Evolutionary conservation across 2,888 invertebrate genomes (phyloP).

Genomic region (Chrysomela aeneicollis): DNA sequence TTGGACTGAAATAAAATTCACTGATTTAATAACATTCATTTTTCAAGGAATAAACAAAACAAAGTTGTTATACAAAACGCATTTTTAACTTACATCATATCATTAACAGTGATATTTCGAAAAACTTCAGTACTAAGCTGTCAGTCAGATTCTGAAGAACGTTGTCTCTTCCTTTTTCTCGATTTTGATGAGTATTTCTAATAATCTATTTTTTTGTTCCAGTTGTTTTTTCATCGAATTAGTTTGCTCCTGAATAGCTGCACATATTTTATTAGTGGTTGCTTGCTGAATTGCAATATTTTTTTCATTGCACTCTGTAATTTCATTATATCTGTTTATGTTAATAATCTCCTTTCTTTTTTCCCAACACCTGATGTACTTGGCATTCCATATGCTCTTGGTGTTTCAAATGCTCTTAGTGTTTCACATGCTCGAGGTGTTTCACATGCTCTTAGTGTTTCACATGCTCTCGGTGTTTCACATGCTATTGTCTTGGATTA

Average conservation of each 20-base stretch:
- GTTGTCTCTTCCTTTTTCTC: not conserved
- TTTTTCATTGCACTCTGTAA: not conserved
- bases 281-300: slow-evolving; percentile 5
- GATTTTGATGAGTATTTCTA: not conserved
- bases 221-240: slow-evolving; percentile 15
- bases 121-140: not conserved
- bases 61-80: no score
- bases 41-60: no score
- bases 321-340: slow-evolving; percentile 12
- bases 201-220: slow-evolving; percentile 15
- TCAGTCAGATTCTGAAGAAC: slow-evolving; percentile 6
- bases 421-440: no score
- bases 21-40: no score
- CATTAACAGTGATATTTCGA: not conserved
- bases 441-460: no score
- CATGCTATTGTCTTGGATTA: no score
- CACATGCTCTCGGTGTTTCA: no score
- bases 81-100: no score
- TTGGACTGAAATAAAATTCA: no score
- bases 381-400: not conserved
- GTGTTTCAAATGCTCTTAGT: slow-evolving; percentile 9
- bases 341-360: not conserved
- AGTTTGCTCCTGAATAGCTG: slow-evolving; percentile 12
- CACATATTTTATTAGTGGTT: slow-evolving; percentile 13
- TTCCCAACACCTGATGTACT: slow-evolving; percentile 5